Conservation (phyloP, 2,113 vertebrate species). For the Calidris pugnax region DNA sequence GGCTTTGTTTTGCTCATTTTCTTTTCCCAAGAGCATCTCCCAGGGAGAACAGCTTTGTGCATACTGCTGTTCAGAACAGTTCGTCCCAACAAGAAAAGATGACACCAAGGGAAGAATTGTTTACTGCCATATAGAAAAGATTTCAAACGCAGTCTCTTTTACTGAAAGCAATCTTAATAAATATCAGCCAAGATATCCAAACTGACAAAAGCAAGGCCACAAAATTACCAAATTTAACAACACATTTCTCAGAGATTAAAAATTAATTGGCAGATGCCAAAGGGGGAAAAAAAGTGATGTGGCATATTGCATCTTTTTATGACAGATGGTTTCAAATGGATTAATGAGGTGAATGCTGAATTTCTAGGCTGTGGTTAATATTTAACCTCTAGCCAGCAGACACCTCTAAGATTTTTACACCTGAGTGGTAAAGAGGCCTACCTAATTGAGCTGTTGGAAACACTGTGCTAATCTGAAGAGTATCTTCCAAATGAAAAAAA, state of each 20-base stretch:
- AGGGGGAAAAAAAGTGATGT: neutral
- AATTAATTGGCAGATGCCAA: slow-evolving; percentile 4
- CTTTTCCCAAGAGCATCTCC: neutral
- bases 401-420: neutral
- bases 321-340: slow-evolving; percentile 60
- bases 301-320: slow-evolving; percentile 21
- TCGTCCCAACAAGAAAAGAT: neutral
- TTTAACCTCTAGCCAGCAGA: slow-evolving; percentile 23
- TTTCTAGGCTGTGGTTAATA: slow-evolving; percentile 48
- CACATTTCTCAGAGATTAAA: neutral
- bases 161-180: neutral
- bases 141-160: neutral
- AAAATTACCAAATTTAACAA: slow-evolving; percentile 6
- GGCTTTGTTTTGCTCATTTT: neutral
- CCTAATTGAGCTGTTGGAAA: neutral
- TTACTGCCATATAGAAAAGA: neutral
- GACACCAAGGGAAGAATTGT: neutral
- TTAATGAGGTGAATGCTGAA: slow-evolving; percentile 37
- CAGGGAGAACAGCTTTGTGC: neutral
- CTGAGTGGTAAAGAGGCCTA: neutral
- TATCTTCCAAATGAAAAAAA: neutral
- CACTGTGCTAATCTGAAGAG: neutral
- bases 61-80: slow-evolving; percentile 7
- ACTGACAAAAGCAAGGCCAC: neutral
- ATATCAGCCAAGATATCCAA: neutral